phyloP scores from a whole-genome alignment of 2,888 invertebrate species.

The Magallana nippona region DNA sequence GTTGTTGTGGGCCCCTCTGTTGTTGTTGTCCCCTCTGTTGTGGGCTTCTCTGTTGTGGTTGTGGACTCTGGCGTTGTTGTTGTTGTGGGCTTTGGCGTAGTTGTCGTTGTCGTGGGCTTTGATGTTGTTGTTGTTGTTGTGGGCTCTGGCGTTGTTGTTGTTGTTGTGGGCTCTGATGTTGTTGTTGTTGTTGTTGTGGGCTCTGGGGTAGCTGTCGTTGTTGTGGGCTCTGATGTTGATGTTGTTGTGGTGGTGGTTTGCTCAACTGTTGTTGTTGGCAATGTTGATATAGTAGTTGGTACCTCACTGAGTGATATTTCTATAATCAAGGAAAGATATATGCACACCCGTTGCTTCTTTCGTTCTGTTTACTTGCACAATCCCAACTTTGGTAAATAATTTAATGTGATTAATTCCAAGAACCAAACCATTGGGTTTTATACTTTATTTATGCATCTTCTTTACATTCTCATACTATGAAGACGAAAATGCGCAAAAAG shows the following conservation, averaged over 20 bases:
- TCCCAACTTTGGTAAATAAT: no score
- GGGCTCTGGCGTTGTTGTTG: not conserved
- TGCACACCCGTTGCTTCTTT: not conserved
- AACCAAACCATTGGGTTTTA: no score
- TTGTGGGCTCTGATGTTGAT: not conserved
- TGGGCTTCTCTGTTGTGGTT: not conserved
- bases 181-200: not conserved
- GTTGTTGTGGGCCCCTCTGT: not conserved
- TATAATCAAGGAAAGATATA: not conserved
- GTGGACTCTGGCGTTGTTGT: conserved; percentile 1
- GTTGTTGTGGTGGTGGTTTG: not conserved
- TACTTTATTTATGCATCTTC: no score
- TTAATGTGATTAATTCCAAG: no score
- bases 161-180: not conserved
- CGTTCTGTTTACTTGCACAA: no score
- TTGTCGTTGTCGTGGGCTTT: not conserved
- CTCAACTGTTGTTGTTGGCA: not conserved
- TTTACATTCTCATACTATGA: no score
- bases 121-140: conserved; percentile 8
- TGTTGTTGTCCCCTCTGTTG: not conserved
- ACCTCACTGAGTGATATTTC: not conserved
- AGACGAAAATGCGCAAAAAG: no score
- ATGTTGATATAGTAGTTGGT: not conserved
- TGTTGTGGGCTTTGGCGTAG: not conserved
- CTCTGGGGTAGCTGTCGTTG: not conserved